These are phyloP conservation scores for Muntiacus reevesi DNA, from an alignment of 2,113 vertebrate genomes.

Conservation along the genomic window DNA sequence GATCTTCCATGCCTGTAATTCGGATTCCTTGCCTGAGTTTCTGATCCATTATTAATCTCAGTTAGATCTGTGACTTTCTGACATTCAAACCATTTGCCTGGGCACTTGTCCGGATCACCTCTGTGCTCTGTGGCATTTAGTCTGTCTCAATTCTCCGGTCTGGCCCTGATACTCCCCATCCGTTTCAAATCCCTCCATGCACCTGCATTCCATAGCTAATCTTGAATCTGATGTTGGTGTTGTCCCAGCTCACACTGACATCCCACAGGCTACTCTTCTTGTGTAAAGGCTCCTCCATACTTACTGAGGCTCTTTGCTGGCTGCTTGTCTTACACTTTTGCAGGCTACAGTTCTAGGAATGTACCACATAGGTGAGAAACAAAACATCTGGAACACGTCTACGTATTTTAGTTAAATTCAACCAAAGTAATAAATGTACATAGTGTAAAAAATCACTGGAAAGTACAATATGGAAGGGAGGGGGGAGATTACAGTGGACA, in stretches of 20 bases:
- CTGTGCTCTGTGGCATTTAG: not conserved
- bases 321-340: not conserved
- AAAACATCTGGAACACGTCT: not conserved
- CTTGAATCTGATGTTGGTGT: not conserved
- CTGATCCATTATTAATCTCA: not conserved
- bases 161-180: not conserved
- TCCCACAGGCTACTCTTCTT: not conserved
- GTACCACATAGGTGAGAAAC: not conserved
- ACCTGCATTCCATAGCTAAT: not conserved
- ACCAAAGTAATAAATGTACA: not conserved
- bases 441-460: not conserved
- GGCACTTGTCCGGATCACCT: not conserved
- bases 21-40: not conserved
- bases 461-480: not conserved
- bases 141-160: not conserved
- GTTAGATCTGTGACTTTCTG: not conserved
- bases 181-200: not conserved
- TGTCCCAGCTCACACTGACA: not conserved
- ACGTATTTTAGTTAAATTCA: conserved; percentile 13
- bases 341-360: not conserved
- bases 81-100: not conserved
- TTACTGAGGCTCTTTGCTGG: not conserved
- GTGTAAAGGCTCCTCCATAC: no score
- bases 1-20: not conserved
- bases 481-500: not conserved